Conservation (phyloP, 2,797 vertebrate species). For the Eulemur coronatus region DNA sequence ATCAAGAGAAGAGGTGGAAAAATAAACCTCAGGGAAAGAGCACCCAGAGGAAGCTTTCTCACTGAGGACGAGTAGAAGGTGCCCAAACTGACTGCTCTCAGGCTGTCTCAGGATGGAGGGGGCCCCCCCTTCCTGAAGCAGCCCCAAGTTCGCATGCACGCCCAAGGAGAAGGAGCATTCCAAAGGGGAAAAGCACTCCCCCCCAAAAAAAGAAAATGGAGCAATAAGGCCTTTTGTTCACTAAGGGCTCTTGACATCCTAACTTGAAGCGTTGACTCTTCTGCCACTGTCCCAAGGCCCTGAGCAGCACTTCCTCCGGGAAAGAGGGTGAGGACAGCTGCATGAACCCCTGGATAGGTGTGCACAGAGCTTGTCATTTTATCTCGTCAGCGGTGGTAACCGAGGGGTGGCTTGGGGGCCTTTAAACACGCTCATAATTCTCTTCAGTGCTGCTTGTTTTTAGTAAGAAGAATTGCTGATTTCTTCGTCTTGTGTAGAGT, state of each 20-base stretch:
- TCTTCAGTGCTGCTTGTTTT: neutral
- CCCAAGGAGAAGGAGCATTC: neutral
- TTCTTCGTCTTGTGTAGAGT: neutral
- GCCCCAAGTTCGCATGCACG: neutral
- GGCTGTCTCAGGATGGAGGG: rapidly evolving
- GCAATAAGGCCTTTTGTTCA: neutral
- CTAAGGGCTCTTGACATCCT: neutral
- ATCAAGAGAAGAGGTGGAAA: neutral
- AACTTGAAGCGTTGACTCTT: neutral
- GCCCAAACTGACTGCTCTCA: neutral
- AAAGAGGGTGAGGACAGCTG: neutral
- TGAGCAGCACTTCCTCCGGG: too few relatives aligned
- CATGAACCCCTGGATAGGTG: neutral
- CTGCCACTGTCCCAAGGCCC: neutral
- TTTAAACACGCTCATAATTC: neutral
- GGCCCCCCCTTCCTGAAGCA: neutral
- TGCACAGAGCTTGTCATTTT: neutral
- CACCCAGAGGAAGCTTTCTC: neutral
- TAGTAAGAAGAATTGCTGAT: neutral
- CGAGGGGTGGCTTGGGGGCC: too few relatives aligned
- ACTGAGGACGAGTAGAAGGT: neutral
- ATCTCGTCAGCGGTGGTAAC: neutral
- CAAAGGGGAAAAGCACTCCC: neutral
- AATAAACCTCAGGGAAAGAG: neutral
- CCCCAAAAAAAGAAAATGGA: neutral